These are phyloP conservation scores for Chlorodrepanis virens DNA, from an alignment of 2,113 vertebrate genomes.

Conservation along the genomic window DNA sequence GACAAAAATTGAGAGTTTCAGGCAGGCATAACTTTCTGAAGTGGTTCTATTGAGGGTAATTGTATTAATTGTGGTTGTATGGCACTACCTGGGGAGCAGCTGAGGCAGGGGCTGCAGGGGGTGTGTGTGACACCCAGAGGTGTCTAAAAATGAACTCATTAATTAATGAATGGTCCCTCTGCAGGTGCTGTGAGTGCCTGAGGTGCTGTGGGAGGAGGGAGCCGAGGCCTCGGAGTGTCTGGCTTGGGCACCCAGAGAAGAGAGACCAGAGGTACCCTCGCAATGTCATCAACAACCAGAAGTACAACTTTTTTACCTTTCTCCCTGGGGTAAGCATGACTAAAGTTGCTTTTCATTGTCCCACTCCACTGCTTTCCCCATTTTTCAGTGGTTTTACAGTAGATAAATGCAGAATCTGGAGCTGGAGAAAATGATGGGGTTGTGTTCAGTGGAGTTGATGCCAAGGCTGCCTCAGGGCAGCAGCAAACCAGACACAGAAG, in stretches of 20 bases:
- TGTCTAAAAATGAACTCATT: fast-evolving
- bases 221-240: slow-evolving; percentile 90
- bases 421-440: neutral
- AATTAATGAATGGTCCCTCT: neutral
- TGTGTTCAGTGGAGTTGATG: neutral
- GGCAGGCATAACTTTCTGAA: neutral
- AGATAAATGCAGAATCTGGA: neutral
- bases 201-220: slow-evolving; percentile 92
- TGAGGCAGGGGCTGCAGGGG: neutral
- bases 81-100: neutral
- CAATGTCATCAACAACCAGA: slow-evolving; percentile 99
- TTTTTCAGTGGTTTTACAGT: slow-evolving; percentile 2
- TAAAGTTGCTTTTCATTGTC: fast-evolving
- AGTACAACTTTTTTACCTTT: slow-evolving; percentile 98
- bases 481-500: neutral
- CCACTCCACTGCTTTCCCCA: neutral
- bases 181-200: slow-evolving; percentile 91
- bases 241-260: slow-evolving; percentile 97
- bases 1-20: neutral
- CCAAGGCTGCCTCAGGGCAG: neutral
- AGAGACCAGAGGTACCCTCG: slow-evolving; percentile 94
- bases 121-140: neutral
- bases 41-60: neutral
- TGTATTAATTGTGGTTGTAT: neutral
- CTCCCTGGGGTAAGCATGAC: slow-evolving; percentile 85